These are phyloP conservation scores for Hecatera dysodea DNA, from an alignment of 2,888 invertebrate genomes.

Conservation along the genomic window DNA sequence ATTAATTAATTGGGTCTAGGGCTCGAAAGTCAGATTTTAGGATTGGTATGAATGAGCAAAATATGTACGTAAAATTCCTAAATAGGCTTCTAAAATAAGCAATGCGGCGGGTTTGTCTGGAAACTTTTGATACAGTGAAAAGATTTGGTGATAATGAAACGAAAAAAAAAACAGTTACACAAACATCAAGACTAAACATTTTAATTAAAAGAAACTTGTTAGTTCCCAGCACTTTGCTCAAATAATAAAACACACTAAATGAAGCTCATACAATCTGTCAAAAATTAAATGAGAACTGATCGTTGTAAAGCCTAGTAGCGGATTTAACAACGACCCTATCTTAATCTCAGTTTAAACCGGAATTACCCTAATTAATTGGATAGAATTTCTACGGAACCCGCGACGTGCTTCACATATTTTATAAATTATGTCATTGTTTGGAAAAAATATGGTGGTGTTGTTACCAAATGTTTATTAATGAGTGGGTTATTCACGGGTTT, in stretches of 20 bases:
- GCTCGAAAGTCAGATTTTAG: too few species aligned
- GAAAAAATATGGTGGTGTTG: conserved; percentile 4
- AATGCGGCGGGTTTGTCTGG: neutral
- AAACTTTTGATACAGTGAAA: neutral
- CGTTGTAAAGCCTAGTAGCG: conserved; percentile 31
- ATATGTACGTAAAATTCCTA: neutral
- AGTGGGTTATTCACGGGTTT: neutral
- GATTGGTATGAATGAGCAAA: neutral
- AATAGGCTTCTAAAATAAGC: too few species aligned
- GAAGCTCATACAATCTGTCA: conserved; percentile 25
- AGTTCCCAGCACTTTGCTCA: neutral
- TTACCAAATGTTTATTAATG: neutral
- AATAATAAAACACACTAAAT: conserved; percentile 30
- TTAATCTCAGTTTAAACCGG: conserved; percentile 49
- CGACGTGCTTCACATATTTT: conserved; percentile 34
- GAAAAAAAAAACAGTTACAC: neutral
- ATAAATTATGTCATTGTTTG: conserved; percentile 20
- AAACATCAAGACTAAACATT: too few species aligned
- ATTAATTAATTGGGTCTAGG: too few species aligned
- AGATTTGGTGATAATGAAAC: neutral
- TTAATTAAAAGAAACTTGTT: neutral
- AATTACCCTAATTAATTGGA: conserved; percentile 66
- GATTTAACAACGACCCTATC: conserved; percentile 26
- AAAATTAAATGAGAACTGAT: conserved; percentile 49
- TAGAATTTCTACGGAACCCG: conserved; percentile 48